phyloP scores from a whole-genome alignment of 2,888 invertebrate genomes.

The Trachelus stipa region DNA sequence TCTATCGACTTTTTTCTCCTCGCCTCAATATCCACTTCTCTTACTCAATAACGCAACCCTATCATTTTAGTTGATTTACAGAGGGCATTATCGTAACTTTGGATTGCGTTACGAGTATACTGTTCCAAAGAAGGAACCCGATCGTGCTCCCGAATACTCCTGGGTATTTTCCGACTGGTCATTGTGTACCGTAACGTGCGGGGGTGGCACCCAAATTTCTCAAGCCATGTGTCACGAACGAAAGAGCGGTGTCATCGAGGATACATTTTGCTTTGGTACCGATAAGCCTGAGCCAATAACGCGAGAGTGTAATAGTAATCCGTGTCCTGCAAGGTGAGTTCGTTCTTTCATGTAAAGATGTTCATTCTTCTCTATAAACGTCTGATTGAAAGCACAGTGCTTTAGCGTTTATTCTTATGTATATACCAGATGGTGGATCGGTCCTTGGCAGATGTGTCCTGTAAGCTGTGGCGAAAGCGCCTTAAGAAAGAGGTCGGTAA shows the following conservation, averaged over 20 bases:
- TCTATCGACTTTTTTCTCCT: background rate
- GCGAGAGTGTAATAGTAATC: conserved; percentile 67
- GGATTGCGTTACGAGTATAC: conserved; percentile 89
- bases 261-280: conserved; percentile 67
- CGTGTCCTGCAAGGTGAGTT: conserved; percentile 68
- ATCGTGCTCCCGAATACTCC: conserved; percentile 72
- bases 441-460: conserved; percentile 87
- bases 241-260: conserved; percentile 73
- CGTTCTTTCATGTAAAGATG: background rate
- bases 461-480: conserved; percentile 76
- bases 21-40: conserved; percentile 10
- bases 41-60: conserved; percentile 17
- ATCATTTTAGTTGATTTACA: conserved; percentile 52
- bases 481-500: conserved; percentile 75
- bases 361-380: background rate
- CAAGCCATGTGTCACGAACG: conserved; percentile 72
- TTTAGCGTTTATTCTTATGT: background rate
- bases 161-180: conserved; percentile 89
- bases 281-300: conserved; percentile 63
- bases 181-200: conserved; percentile 82
- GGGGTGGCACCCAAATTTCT: conserved; percentile 76
- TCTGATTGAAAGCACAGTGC: background rate
- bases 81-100: conserved; percentile 76
- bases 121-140: conserved; percentile 73
- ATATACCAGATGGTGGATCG: conserved; percentile 79